Evolutionary conservation across 2,797 vertebrate genomes (phyloP).

Genomic region (Microctenopoma steveboyesi): DNA sequence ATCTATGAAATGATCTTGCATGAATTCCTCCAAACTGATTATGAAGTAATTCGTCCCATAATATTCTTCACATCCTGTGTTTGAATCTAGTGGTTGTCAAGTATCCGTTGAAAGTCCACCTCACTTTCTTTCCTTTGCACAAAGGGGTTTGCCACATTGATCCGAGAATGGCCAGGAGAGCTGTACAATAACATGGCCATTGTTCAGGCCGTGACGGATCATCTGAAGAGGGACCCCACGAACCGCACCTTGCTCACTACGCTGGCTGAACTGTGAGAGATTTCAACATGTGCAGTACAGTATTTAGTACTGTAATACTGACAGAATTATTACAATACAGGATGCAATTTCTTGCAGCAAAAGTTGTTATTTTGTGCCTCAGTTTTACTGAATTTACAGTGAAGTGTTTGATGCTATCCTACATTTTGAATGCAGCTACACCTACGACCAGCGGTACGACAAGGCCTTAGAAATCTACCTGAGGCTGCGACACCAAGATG

Average conservation of each 20-base stretch:
- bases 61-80: not conserved
- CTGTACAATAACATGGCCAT: conserved; percentile 97
- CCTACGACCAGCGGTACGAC: conserved; percentile 97
- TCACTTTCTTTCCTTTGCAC: conserved; percentile 6
- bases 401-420: not conserved
- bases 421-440: conserved; percentile 84
- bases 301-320: not conserved
- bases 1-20: conserved; percentile 99
- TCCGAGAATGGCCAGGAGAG: conserved; percentile 97
- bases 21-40: conserved; percentile 96
- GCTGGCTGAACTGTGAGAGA: conserved; percentile 93
- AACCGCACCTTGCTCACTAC: conserved; percentile 93
- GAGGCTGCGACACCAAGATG: conserved; percentile 94
- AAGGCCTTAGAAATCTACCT: conserved; percentile 96
- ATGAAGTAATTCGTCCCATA: conserved; percentile 85
- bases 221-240: conserved; percentile 91
- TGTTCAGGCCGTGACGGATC: conserved; percentile 93
- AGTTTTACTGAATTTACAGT: not conserved
- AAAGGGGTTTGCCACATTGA: conserved; percentile 94
- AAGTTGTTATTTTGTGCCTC: not conserved
- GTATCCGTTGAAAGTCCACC: not conserved
- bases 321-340: not conserved
- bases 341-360: not conserved
- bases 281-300: not conserved
- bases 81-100: not conserved